Conservation (phyloP, 1,140 invertebrate species). For the Macrosteles quadrilineatus region DNA sequence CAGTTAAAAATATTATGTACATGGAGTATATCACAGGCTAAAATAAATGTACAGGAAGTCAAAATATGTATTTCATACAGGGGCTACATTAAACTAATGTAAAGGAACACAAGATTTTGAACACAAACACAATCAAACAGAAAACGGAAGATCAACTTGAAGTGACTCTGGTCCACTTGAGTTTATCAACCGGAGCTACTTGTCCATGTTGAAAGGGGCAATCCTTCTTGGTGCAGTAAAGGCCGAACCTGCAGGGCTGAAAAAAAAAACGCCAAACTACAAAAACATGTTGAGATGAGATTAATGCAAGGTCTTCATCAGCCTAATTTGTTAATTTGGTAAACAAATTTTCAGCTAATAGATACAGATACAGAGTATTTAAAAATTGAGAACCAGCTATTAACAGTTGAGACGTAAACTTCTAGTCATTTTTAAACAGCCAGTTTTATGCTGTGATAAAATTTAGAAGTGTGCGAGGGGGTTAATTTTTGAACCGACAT, state of each 20-base stretch:
- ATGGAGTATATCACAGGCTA: conserved; percentile 12
- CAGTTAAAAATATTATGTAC: no score
- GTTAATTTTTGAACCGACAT: no score
- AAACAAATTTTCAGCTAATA: background rate
- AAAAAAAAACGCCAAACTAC: conserved; percentile 27
- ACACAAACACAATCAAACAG: background rate
- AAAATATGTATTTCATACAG: background rate
- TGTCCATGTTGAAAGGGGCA: conserved; percentile 35
- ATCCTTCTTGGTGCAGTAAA: conserved; percentile 35
- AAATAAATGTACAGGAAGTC: conserved; percentile 20
- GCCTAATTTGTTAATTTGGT: background rate
- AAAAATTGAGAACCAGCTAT: no score
- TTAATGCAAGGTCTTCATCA: background rate
- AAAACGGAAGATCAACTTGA: background rate
- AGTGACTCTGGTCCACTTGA: conserved; percentile 20
- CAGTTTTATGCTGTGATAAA: no score
- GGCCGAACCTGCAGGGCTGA: conserved; percentile 38
- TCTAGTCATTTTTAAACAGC: no score
- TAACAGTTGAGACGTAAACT: no score
- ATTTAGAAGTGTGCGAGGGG: no score
- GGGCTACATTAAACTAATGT: background rate
- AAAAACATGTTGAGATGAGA: background rate
- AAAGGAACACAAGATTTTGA: conserved; percentile 12
- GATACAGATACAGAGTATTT: no score
- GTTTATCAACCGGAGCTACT: conserved; percentile 24